Conservation (phyloP, 2,797 vertebrate genomes). For the Thaleichthys pacificus region DNA sequence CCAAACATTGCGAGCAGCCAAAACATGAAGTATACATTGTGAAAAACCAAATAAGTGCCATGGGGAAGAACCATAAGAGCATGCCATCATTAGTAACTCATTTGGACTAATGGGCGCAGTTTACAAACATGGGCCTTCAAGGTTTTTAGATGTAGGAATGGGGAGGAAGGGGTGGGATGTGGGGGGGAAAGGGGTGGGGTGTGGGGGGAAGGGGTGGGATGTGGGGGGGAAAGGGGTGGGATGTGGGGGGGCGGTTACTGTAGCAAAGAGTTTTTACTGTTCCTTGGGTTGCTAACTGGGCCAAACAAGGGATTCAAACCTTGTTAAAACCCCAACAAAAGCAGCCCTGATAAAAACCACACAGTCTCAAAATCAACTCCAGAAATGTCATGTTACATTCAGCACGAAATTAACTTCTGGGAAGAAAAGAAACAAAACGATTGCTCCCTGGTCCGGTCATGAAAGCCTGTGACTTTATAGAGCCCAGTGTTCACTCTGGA, state of each 20-base stretch:
- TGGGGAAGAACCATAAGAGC: too few relatives aligned
- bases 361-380: background rate
- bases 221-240: background rate
- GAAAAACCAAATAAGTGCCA: too few relatives aligned
- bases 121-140: background rate
- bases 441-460: background rate
- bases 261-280: background rate
- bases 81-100: background rate
- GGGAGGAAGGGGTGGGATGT: background rate
- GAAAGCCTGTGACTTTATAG: conserved; percentile 18
- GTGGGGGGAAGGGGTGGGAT: background rate
- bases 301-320: background rate
- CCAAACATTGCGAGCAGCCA: too few relatives aligned
- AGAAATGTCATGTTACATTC: conserved; percentile 11
- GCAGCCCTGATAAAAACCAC: background rate
- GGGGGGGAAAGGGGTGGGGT: background rate
- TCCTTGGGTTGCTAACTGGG: background rate
- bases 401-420: conserved; percentile 11
- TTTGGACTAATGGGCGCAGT: background rate
- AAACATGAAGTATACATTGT: too few relatives aligned
- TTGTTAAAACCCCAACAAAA: conserved; percentile 1
- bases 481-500: conserved; percentile 18
- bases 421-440: conserved; percentile 9
- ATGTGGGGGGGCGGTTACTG: background rate
- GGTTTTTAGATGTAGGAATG: background rate